Base-by-base conservation (phyloP, 2,797 vertebrate species). In the Acrocephalus scirpaceus region DNA sequence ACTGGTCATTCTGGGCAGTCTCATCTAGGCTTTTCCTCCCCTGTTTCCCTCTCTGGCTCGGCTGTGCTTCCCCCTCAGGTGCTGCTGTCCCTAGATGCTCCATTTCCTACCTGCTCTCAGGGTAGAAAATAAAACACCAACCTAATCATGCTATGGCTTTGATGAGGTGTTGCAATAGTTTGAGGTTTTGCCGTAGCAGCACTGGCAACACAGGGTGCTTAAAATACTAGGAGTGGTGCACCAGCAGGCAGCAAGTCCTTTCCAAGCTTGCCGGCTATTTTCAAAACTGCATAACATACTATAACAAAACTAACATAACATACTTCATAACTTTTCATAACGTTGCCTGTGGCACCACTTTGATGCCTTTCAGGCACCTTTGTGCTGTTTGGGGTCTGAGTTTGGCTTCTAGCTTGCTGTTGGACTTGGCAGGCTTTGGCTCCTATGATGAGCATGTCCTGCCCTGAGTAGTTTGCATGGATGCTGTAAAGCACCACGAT, bases 381-480 rank as follows among this genome's bases (percentile, higher is more conserved):
- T 29, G 42, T 91, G 58, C 32, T 9, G 12, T 88, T 77, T 57
- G 64, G 60, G 13, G 34, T 54, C 67, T 87, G 45, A 22, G 20
- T 80, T 82, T 83, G 40, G 75, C 91, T 88, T 9, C 19, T 15
- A 73, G 62, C 20, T 54, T 74, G 57, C 74, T 81, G 44, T 34
- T 16, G 25, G 30, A 14, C 21, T 71, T 25, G 45, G 47, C 27
- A 89, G 72, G 61, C 54, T 95, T 93, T 29, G 18, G 27, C 27
- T 90, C 26, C 67, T 6, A 0, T 4, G 27, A 14, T 0, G 2
- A 9, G 22, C 2, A 0, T 7, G 14, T 51, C 50, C n/a, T 70
- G 23, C 29, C 36, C 40, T 2, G 14, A 86, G 67, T 20, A 67
- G 29, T 38, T 84, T 86, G 71, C 2, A 4, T 1, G 25, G 42